Percentiles rank a stretch among this genome's conserved stretches.
Conservation (phyloP, 2,888 invertebrate species). For the Pyrrhosoma nymphula region DNA sequence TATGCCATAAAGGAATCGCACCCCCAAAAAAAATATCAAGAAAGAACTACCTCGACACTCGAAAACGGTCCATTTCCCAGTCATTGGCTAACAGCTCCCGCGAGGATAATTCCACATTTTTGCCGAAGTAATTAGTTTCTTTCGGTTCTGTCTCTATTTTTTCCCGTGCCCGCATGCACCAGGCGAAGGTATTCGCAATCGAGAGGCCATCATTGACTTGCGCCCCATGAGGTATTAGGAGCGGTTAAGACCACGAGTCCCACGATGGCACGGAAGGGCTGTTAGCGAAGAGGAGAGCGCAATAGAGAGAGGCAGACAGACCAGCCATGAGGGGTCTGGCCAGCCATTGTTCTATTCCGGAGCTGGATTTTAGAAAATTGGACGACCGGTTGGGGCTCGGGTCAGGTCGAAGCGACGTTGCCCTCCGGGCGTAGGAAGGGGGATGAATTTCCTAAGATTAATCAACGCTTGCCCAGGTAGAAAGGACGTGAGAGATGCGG, state of each 20-base stretch:
- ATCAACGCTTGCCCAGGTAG: not conserved
- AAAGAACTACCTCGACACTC: not conserved
- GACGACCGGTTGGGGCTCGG: not conserved
- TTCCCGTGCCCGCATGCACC: not conserved
- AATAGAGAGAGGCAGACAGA: too few species aligned
- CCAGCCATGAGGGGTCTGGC: not conserved
- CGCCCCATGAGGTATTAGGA: not conserved
- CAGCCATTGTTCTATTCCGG: not conserved
- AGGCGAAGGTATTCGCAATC: not conserved
- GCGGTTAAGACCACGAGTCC: not conserved
- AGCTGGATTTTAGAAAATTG: not conserved
- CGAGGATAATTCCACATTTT: not conserved
- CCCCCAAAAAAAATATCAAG: not conserved
- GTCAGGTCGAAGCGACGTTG: not conserved
- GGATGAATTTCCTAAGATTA: conserved; percentile 2
- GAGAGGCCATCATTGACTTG: not conserved
- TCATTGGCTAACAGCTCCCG: not conserved
- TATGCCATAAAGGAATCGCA: not conserved
- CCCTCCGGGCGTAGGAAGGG: not conserved
- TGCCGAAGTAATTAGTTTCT: conserved; percentile 3
- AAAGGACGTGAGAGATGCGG: not conserved
- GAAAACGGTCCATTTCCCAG: not conserved
- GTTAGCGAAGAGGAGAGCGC: not conserved
- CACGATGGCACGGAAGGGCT: not conserved
- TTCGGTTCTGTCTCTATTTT: not conserved